Evolutionary conservation across 1,140 invertebrate genomes (phyloP), one percentile per base, ranked within the genome.

Genomic region (Bombus consobrinus): DNA sequence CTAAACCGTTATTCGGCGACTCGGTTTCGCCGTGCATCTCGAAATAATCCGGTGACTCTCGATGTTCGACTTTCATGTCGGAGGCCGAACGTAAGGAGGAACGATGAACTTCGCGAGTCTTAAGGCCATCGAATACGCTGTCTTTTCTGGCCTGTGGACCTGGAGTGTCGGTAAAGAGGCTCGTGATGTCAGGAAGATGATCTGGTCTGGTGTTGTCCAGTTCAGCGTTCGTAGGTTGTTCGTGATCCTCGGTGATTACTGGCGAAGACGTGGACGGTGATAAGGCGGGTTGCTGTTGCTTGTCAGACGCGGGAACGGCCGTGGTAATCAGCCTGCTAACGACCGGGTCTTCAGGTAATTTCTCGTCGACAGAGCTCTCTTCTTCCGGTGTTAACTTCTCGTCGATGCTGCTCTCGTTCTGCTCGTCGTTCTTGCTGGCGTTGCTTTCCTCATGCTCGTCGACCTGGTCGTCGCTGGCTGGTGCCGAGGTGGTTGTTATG

Each of bases 101-200:
- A 22, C 93, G 91, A 28, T 89, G 89, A 22, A 94, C 85, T 39
- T 94, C 93, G 69, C 94, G 94, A 1, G 94, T 95, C 80, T 94
- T 91, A 13, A 95, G 87, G 25, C 93, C 94, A 28, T 94, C 93
- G 89, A 95, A 95, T 28, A 93, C 93, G 74, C 89, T 93, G 22
- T 93, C 93, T 73, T 93, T 94, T 59, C 91, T 88, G 15, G 91
- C 88, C 18, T 90, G 84, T 0, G 87, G 78, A 1, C 85, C 89
- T 1, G 91, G 90, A 22, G 89, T 88, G 22, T 93, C 92, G 37
- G 93, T 91, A 87, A 94, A 95, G 2, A 95, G 85, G 76, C 92
- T 95, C 28, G 94, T 75, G 62, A 95, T 95, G 81, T 94, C 93
- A 10, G 94, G 94, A 41, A 95, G 91, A 75, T 95, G 91, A 3